Conservation (phyloP, 2,113 vertebrate species). For the Anoplopoma fimbria region DNA sequence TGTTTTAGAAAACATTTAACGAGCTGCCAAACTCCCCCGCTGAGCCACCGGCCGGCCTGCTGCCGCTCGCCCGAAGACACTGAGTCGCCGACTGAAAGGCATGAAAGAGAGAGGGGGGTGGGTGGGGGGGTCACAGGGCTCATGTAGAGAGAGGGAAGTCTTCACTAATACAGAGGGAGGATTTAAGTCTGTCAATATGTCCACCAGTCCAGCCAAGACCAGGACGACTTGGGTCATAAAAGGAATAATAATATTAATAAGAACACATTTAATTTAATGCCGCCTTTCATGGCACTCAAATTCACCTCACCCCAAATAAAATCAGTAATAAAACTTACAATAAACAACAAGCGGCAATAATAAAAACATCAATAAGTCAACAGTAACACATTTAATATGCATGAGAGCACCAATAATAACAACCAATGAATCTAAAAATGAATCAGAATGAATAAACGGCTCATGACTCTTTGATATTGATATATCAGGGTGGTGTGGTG, state of each 20-base stretch:
- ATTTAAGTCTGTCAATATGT: conserved; percentile 33
- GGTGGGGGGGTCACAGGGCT: conserved; percentile 7
- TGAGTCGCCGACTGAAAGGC: conserved; percentile 8
- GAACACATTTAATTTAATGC: background rate
- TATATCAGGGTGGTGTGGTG: background rate
- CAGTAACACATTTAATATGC: background rate
- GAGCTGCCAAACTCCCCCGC: conserved; percentile 69
- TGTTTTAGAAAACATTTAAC: conserved; percentile 74
- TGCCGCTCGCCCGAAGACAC: conserved; percentile 14
- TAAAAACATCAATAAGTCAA: background rate
- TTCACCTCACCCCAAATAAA: background rate
- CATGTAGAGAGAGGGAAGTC: conserved; percentile 33
- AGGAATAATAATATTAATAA: background rate
- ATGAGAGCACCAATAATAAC: background rate
- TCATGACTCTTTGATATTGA: background rate
- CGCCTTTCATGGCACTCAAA: background rate
- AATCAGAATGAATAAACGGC: background rate
- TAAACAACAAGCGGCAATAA: background rate
- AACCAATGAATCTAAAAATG: background rate
- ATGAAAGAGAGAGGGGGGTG: conserved; percentile 32
- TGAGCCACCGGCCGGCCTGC: conserved; percentile 53
- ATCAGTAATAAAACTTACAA: background rate
- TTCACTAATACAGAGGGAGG: conserved; percentile 29
- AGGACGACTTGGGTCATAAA: background rate
- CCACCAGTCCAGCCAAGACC: background rate